Base-by-base conservation (phyloP, 2,113 vertebrate genomes). In the Corynorhinus townsendii region DNA sequence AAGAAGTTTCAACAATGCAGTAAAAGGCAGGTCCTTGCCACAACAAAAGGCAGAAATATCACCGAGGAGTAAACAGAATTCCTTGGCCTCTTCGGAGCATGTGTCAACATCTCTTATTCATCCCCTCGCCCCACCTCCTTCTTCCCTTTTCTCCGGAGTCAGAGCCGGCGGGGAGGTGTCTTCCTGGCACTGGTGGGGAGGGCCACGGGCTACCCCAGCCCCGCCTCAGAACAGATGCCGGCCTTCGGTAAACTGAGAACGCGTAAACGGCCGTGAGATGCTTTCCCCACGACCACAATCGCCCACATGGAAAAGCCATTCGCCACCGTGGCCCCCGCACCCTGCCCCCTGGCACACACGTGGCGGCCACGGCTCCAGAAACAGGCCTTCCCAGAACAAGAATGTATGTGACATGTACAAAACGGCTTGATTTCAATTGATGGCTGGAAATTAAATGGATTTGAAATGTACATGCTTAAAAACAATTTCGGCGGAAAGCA, bases 1-100 rank as follows among this genome's bases (percentile, higher is more conserved):
- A 97, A 96, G 97, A 89, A 91, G 93, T 96, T 97, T 97, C 97
- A 96, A 91, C n/a, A 98, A 94, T n/a, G 91, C 94, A 93, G 47
- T 47, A 93, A 97, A 97, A 97, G 97, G 96, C 97, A 97, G 95
- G 95, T 97, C 96, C 97, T 79, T 49, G 0, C 96, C 97, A 89
- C 97, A 96, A 96, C 96, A 97, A 96, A 97, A 94, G 96, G 89
- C 95, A 95, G 86, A 97, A 95, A 97, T 85, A 33, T 77, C 12
- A 38, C 30, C 9, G 30, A 86, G 87, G 91, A 95, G 94, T 69
- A 94, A 97, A 94, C 3, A 66, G 97, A 96, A 97, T 97, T 98
- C 97, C 97, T 95, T 93, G 92, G 96, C 88, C 84, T 90, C 82
- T 71, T 11, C n/a, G 14, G 92, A 94, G 94, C 80, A 0, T 28